Conservation (phyloP, 2,113 vertebrate genomes). For the Ameiurus melas region DNA sequence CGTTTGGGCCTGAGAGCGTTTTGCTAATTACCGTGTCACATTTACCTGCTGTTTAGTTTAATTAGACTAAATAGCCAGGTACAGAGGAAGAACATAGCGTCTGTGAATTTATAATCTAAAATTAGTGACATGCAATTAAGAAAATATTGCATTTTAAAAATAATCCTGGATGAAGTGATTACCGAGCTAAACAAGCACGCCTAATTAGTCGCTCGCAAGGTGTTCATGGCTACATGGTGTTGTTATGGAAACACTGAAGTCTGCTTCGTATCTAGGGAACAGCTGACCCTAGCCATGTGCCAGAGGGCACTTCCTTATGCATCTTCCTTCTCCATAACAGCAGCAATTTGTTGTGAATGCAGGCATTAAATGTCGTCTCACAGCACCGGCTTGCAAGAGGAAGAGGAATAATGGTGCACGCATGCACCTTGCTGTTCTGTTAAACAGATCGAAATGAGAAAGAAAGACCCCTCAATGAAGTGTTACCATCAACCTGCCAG, state of each 20-base stretch:
- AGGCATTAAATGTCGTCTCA: conserved; percentile 11
- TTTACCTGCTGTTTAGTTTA: conserved; percentile 54
- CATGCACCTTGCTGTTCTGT: conserved; percentile 23
- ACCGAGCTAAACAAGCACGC: conserved; percentile 51
- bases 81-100: conserved; percentile 38
- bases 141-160: conserved; percentile 50
- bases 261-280: conserved; percentile 55
- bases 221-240: conserved; percentile 54
- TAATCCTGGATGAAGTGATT: conserved; percentile 52
- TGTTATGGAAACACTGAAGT: conserved; percentile 57
- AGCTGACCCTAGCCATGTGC: conserved; percentile 51
- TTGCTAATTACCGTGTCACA: conserved; percentile 53
- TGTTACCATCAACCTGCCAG: conserved; percentile 46
- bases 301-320: conserved; percentile 44
- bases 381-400: conserved; percentile 3
- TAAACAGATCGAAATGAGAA: conserved; percentile 36
- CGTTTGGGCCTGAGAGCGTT: conserved; percentile 42
- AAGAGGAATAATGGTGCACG: neutral
- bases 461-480: conserved; percentile 47
- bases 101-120: conserved; percentile 43
- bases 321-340: conserved; percentile 32
- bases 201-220: conserved; percentile 55
- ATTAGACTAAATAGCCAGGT: conserved; percentile 52
- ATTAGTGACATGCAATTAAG: conserved; percentile 55
- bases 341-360: conserved; percentile 31